phyloP scores from a whole-genome alignment of 1,140 invertebrate species.

The Anadara kagoshimensis region DNA sequence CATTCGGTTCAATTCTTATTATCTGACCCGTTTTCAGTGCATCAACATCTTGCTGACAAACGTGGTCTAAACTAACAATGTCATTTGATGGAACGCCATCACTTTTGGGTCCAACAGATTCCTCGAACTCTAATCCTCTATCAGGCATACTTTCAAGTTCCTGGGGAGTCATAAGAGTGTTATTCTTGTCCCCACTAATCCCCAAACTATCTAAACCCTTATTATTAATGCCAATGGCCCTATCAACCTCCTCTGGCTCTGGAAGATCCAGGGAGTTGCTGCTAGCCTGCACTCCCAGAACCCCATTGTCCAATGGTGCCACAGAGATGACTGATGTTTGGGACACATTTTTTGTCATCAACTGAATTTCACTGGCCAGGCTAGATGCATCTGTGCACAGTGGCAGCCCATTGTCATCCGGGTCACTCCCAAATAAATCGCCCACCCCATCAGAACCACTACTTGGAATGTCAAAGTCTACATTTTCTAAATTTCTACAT shows the following conservation, averaged over 20 bases:
- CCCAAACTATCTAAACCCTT: not conserved
- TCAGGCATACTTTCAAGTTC: conserved; percentile 63
- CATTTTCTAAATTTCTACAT: conserved; percentile 55
- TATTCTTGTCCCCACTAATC: conserved; percentile 43
- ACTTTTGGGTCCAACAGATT: conserved; percentile 45
- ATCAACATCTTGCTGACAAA: not conserved
- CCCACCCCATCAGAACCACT: conserved; percentile 10
- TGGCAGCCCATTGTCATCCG: conserved; percentile 20
- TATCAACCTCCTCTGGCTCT: not conserved
- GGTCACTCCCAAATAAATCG: conserved; percentile 43
- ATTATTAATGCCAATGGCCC: not conserved
- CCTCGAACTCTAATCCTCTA: conserved; percentile 61
- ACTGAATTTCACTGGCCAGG: conserved; percentile 1
- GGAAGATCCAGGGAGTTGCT: not conserved
- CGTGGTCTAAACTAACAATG: too few species aligned
- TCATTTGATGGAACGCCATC: too few species aligned
- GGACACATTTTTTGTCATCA: conserved; percentile 11
- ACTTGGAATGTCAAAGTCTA: conserved; percentile 55
- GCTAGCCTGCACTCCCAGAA: not conserved
- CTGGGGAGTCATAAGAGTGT: conserved; percentile 60
- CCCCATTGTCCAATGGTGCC: not conserved
- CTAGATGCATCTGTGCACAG: conserved; percentile 4
- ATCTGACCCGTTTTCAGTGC: not conserved
- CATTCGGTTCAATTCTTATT: not conserved
- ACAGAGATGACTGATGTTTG: not conserved